Evolutionary conservation across 2,113 vertebrate genomes (phyloP).

Genomic region (Cryptotis parvus): DNA sequence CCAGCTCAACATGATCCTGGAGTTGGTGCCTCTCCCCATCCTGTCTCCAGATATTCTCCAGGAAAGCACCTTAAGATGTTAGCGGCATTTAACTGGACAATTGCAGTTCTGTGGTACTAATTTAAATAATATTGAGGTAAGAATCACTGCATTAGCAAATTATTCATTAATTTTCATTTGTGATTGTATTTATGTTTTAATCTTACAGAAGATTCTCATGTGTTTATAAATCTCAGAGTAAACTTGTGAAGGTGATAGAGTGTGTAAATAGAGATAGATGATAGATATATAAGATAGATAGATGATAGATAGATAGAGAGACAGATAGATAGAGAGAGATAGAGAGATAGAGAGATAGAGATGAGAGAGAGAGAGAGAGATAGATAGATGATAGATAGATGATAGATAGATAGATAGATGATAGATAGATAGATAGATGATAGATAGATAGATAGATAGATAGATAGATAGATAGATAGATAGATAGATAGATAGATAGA

Average conservation of each 20-base stretch:
- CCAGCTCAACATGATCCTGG: neutral
- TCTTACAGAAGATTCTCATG: neutral
- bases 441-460: no score
- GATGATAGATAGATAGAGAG: no score
- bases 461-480: no score
- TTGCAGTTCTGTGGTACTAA: neutral
- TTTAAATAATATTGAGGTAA: neutral
- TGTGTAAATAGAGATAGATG: no score
- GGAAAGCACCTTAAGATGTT: neutral
- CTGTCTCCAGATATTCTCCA: neutral
- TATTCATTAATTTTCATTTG: neutral
- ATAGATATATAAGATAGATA: no score
- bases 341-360: no score
- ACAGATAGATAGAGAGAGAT: no score
- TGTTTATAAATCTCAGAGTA: neutral
- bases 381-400: no score
- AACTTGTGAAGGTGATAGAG: neutral
- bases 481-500: no score
- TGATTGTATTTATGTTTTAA: neutral
- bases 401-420: no score
- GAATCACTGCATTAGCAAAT: neutral
- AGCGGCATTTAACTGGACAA: neutral
- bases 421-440: no score
- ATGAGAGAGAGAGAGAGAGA: no score
- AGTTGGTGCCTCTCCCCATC: neutral